Evolutionary conservation across 2,113 vertebrate species (phyloP).

Genomic region (Channa argus): DNA sequence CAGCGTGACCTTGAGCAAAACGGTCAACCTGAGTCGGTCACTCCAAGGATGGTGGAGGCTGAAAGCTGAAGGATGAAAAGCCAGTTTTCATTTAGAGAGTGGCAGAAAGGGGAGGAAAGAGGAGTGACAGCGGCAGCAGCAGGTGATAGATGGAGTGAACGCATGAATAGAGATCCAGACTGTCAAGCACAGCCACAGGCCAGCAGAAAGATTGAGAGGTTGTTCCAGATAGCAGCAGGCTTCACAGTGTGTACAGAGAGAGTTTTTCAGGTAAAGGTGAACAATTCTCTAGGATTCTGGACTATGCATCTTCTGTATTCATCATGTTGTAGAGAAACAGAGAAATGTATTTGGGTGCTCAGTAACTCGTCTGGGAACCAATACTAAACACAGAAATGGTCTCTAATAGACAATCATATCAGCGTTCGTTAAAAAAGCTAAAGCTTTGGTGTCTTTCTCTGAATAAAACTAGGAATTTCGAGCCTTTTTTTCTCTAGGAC

Average conservation of each 20-base stretch:
- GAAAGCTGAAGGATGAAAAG: conserved; percentile 26
- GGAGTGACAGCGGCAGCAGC: conserved; percentile 67
- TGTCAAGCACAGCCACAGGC: conserved; percentile 76
- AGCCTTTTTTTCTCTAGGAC: too few species aligned
- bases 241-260: conserved; percentile 64
- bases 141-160: conserved; percentile 76
- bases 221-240: conserved; percentile 78
- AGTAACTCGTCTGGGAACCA: too few species aligned
- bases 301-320: conserved; percentile 29
- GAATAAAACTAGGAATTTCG: too few species aligned
- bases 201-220: conserved; percentile 74
- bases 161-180: conserved; percentile 76
- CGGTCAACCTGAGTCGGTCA: background rate
- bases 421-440: too few species aligned
- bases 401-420: too few species aligned
- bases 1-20: conserved; percentile 22
- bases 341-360: too few species aligned
- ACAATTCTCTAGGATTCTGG: conserved; percentile 47
- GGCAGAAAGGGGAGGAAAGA: conserved; percentile 22
- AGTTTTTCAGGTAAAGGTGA: conserved; percentile 77
- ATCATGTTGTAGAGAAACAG: conserved; percentile 10
- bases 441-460: too few species aligned
- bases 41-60: background rate
- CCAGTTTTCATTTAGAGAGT: conserved; percentile 31
- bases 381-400: too few species aligned